phyloP scores from a whole-genome alignment of 1,140 invertebrate species.

The Potamilus streckersoni region DNA sequence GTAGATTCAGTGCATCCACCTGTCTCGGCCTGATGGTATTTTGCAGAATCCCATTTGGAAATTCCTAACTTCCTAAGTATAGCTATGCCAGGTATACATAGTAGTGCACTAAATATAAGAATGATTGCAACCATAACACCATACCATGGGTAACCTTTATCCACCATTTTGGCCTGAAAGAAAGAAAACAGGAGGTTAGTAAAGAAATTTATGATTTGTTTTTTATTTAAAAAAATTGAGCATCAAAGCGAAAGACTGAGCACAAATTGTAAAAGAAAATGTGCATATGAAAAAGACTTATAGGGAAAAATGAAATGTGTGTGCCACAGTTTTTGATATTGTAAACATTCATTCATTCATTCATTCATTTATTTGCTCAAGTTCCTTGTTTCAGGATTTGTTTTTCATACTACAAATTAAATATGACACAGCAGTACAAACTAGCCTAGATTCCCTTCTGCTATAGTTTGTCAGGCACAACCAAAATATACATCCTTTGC shows the following conservation, averaged over 20 bases:
- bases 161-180: constrained; percentile 41
- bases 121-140: constrained; percentile 39
- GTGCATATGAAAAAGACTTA: too few species aligned
- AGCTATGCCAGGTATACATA: constrained; percentile 57
- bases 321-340: too few species aligned
- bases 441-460: too few species aligned
- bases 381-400: too few species aligned
- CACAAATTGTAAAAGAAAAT: too few species aligned
- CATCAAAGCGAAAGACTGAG: not conserved
- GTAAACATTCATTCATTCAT: too few species aligned
- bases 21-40: constrained; percentile 39
- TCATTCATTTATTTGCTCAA: too few species aligned
- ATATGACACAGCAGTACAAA: too few species aligned
- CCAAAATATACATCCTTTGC: too few species aligned
- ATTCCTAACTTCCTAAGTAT: constrained; percentile 44
- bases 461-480: too few species aligned
- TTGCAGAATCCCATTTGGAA: constrained; percentile 44
- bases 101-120: constrained; percentile 46
- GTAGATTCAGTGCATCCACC: constrained; percentile 47
- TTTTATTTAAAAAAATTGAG: not conserved
- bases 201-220: not conserved
- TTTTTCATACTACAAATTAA: too few species aligned
- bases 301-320: too few species aligned
- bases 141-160: constrained; percentile 51
- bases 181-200: not conserved